Conservation (phyloP, 2,113 vertebrate genomes). For the Acrocephalus arundinaceus region DNA sequence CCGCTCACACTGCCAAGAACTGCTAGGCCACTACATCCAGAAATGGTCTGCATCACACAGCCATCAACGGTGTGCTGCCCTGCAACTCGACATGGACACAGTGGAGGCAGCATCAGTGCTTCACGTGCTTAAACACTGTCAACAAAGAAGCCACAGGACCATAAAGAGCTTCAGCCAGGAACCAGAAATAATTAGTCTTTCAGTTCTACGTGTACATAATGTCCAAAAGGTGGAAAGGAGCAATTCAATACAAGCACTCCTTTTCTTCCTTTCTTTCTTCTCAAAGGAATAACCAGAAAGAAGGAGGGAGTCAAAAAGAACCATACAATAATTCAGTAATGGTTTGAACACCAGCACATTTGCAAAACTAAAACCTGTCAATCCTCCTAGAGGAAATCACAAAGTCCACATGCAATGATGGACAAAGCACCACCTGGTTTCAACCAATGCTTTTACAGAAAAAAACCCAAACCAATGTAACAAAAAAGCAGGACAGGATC, state of each 20-base stretch:
- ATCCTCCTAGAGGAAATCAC: neutral
- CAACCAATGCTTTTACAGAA: neutral
- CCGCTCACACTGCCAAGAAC: neutral
- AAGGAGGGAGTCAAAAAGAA: neutral
- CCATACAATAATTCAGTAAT: neutral
- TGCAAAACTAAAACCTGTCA: neutral
- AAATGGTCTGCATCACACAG: neutral
- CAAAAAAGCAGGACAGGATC: neutral
- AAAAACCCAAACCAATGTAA: neutral
- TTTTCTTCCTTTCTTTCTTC: neutral
- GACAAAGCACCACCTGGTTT: neutral
- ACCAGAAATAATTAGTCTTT: neutral
- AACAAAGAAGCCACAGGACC: neutral
- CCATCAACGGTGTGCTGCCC: neutral
- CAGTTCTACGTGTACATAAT: too few relatives aligned
- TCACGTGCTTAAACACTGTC: rapidly evolving
- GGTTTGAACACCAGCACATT: neutral
- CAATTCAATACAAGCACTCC: neutral
- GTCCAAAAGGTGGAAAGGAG: neutral
- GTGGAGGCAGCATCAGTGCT: neutral
- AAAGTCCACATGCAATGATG: neutral
- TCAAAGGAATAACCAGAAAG: neutral
- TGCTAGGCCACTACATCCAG: neutral
- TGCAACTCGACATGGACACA: neutral
- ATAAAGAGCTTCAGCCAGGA: neutral